Base-by-base conservation (phyloP, 2,888 invertebrate genomes). In the Philereme vetulata region DNA sequence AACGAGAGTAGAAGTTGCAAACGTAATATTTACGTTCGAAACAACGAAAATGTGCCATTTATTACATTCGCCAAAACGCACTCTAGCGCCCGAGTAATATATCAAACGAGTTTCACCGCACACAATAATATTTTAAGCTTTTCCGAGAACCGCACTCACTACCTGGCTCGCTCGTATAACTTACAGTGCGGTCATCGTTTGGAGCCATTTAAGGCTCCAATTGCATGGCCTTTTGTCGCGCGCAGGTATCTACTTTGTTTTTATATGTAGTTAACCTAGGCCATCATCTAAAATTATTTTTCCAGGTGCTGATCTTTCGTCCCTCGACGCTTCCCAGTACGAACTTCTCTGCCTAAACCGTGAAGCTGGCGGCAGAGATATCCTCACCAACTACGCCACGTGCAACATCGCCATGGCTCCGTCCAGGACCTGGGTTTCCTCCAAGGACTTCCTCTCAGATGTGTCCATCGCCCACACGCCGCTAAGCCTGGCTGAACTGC, bases 381-480 rank as follows among this genome's bases (percentile, higher is more conserved):
- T 89, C 0, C 77, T 95, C 1, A 72, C 85, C 0, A 90, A 94
- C 56, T 94, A 90, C 78, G 77, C 86, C 1, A 90, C 86, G 1
- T 96, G 96, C 77, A 93, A 95, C 78, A 82, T 95, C 34, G 94
- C 93, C 0, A 84, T 93, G 72, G 93, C 94, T 4, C 95, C 96
- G 0, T 94, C 95, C 0, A 81, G 93, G 44, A 86, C 93, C 4
- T 88, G 93, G 81, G 67, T 93, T 4, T 88, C 91, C 0, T 86
- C 88, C 8, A 93, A 93, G 65, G 85, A 88, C 56, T 84, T 84
- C 65, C 82, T 93, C 4, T 86, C 92, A 0, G 88, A 93, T 44
- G 94, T 94, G n/a, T 95, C 95, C 62, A 93, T 95, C 56, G 93
- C 94, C 4, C 93, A 94, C 74, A 94, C 94, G 1, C 88, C 95